Evolutionary conservation across 2,797 vertebrate species (phyloP), one percentile per base, ranked within the genome.

Genomic region (Dendrocincla fuliginosa): DNA sequence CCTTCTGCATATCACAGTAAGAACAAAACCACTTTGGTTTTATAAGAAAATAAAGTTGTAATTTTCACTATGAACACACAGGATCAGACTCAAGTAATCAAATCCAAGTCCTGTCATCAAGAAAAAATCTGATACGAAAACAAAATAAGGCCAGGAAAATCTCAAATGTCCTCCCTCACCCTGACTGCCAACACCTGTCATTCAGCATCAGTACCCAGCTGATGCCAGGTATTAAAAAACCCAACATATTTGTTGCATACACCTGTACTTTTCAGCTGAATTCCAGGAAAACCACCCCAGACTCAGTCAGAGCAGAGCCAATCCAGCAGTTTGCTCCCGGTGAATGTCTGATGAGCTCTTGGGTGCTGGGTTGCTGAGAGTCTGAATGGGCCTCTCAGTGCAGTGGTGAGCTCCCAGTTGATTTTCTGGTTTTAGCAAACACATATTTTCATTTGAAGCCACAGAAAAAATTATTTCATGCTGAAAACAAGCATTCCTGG

Each of bases 401-500:
- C 56, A 76, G 44, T 30, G 16, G 37, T 78, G 73, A 93, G 84
- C 16, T 89, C 79, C 75, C 81, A 77, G 77, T 2, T 65, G 84
- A 86, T 80, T 73, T 95, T 90, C 87, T 93, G 68, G 0, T 79
- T 95, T 91, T 81, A 76, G 33, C 59, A 70, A 93, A 91, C 27
- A 50, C 18, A n/a, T 81, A 91, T 95, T 93, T 95, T 89, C 49
- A 82, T 87, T 81, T 90, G 77, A 94, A 95, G 65, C 57, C 68
- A 37, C 77, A 49, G 71, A 19, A 93, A 87, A 76, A 95, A 76
- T 84, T 82, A 95, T 71, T 93, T 42, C 33, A 16, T 68, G 56
- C 53, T 85, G 89, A 92, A 95, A 89, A 89, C 68, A 90, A 87
- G 82, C 76, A 95, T 93, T 92, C 42, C 67, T 90, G 93, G 42